Evolutionary conservation across 1,140 invertebrate species (phyloP), one percentile per base, ranked within the genome.

Genomic region (Saxidomus purpurata): DNA sequence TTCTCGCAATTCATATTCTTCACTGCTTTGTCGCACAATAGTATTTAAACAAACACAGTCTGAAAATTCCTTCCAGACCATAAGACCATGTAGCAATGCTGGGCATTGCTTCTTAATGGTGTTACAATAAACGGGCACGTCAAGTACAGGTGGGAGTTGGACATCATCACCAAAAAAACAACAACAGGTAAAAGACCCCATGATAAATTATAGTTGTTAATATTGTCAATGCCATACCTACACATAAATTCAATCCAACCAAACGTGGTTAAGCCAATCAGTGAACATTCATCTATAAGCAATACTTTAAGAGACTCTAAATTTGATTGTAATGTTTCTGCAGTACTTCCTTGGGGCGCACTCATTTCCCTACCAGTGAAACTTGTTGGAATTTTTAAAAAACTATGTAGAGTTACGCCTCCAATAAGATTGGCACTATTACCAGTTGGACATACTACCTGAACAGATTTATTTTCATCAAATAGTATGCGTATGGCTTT

Each of bases 151-250:
- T 31, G 87, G 91, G 17, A 91, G 61, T 43, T 90, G 91, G 4
- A 92, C 89, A 91, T 88, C 90, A 83, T 91, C 90, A 40, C 90
- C 87, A 82, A 90, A 80, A 84, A 92, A 88, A 90, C 86, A 49
- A 92, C 89, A 43, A 89, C 88, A 25, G 91, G 87, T 13, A 91
- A 17, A 15, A 87, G 88, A 22, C 90, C 91, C 90, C 87, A 92
- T 36, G 83, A 83, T 82, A 85, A 17, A 61, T 71, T 34, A 19
- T 38, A 89, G 38, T 89, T 84, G 40, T 19, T 13, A 15, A 34
- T 49, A 25, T 52, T 13, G 4, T 87, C n/a, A 3, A 19, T 22
- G n/a, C 52, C 52, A 22, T 55, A 55, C 4, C 22, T 13, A 55
- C 52, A 55, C 43, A 47, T 8, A 47, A 47, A 47, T 47, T 47